These are phyloP conservation scores for Spodoptera frugiperda DNA, from an alignment of 1,140 invertebrate species.

Conservation along the genomic window DNA sequence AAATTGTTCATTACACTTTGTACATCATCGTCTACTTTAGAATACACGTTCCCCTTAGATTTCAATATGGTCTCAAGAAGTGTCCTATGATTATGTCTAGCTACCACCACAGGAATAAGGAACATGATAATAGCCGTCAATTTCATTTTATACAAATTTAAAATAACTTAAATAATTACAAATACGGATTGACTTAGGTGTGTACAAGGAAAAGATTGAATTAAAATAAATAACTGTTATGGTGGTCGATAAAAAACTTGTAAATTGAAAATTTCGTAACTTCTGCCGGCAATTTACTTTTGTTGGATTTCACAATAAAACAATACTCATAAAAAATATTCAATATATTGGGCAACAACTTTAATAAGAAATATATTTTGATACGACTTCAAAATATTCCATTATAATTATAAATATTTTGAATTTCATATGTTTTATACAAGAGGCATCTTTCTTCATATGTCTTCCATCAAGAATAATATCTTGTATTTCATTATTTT, in stretches of 20 bases:
- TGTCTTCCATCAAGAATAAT: slow-evolving; percentile 16
- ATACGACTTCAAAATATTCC: neutral
- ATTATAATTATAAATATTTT: slow-evolving; percentile 6
- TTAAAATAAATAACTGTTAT: neutral
- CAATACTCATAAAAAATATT: slow-evolving; percentile 31
- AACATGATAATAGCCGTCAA: slow-evolving; percentile 16
- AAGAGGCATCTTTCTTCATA: slow-evolving; percentile 22
- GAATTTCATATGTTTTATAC: neutral
- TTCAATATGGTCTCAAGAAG: slow-evolving; percentile 37
- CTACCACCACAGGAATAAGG: slow-evolving; percentile 18
- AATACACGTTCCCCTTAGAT: slow-evolving; percentile 31
- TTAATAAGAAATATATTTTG: slow-evolving; percentile 4
- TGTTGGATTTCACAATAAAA: slow-evolving; percentile 21
- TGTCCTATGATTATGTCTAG: slow-evolving; percentile 30
- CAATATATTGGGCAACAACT: slow-evolving; percentile 31
- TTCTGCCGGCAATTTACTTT: neutral
- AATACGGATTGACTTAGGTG: slow-evolving; percentile 26
- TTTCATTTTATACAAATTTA: slow-evolving; percentile 27
- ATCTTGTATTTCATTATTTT: slow-evolving; percentile 27
- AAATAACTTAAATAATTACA: slow-evolving; percentile 28
- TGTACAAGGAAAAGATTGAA: slow-evolving; percentile 13
- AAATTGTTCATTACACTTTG: slow-evolving; percentile 53
- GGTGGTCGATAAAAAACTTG: neutral
- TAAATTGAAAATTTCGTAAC: slow-evolving; percentile 4
- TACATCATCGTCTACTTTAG: slow-evolving; percentile 45